Evolutionary conservation across 2,888 invertebrate species (phyloP).

Genomic region (Rotaria socialis): DNA sequence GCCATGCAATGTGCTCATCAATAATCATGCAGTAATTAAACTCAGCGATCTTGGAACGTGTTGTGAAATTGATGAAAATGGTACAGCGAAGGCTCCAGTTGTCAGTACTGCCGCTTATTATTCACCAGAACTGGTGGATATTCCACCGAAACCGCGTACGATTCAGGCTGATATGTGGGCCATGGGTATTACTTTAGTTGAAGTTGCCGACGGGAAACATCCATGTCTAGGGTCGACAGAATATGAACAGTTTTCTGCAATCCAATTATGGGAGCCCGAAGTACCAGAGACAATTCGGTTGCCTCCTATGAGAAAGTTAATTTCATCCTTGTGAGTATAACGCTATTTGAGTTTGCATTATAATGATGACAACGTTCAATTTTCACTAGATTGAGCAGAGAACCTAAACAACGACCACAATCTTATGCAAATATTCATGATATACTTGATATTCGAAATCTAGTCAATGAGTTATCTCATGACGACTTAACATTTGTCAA

Average conservation of each 20-base stretch:
- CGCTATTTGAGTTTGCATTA: no score
- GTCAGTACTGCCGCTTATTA: neutral
- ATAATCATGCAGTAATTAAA: conserved; percentile 84
- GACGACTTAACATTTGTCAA: no score
- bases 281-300: neutral
- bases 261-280: neutral
- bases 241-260: neutral
- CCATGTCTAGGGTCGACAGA: neutral
- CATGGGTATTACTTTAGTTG: neutral
- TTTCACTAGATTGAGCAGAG: no score
- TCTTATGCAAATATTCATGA: no score
- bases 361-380: no score
- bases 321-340: no score
- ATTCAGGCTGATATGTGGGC: neutral
- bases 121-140: no score
- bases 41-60: conserved; percentile 99
- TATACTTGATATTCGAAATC: no score
- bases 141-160: neutral
- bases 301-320: no score
- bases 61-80: conserved; percentile 79
- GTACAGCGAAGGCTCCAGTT: neutral
- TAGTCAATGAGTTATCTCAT: no score
- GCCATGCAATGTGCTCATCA: conserved; percentile 92
- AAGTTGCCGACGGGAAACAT: neutral
- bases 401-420: no score